Base-by-base conservation (phyloP, 2,888 invertebrate genomes). In the Pollenia angustigena region DNA sequence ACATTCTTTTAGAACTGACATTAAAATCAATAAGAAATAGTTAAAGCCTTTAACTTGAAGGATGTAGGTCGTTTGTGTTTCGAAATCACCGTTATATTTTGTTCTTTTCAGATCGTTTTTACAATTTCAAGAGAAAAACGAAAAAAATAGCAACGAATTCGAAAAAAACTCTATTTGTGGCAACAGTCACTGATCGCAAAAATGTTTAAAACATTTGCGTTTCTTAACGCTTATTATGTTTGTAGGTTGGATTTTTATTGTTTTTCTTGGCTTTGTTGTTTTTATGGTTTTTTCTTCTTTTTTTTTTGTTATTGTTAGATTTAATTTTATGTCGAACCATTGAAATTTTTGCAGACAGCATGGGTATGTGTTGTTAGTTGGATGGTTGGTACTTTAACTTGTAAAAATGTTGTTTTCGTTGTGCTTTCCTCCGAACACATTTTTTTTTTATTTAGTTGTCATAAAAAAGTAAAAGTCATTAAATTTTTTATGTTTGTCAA, bases 391-490 rank as follows among this genome's bases (percentile, higher is more conserved):
- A 72, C 62, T 54, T 64, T 64, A 64, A 46, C 46, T 69, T 9
- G 32, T 56, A 23, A 66, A 56, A 72, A 56, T 48, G n/a, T 56
- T 56, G 16, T 40, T 54, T 68, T 64, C 11, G 32, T 56, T 58
- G 56, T 48, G 42, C 75, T 81, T 81, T 76, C 48, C 48, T 74
- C 74, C 42, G 32, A 11, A 81, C 46, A 80, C 18, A 68, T 32
- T 32, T 78, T 64, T 78, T 64, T 71, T 62, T 86, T 68, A 62
- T 89, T 90, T 80, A 72, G 79, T 88, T 90, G 89, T 91, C 64
- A 81, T 81, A 74, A 82, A 92, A 92, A 93, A 92, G 92, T 92
- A 91, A 93, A 90, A 93, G 91, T 91, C 91, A 92, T 93, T 93
- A 92, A 91, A 90, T 90, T 91, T 92, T 93, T 92, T 93, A 91